A percentile compares a stretch with the other conserved stretches of the same genome.
These are phyloP conservation scores for Ooceraea biroi DNA, from an alignment of 1,140 invertebrate species.

Conservation along the genomic window DNA sequence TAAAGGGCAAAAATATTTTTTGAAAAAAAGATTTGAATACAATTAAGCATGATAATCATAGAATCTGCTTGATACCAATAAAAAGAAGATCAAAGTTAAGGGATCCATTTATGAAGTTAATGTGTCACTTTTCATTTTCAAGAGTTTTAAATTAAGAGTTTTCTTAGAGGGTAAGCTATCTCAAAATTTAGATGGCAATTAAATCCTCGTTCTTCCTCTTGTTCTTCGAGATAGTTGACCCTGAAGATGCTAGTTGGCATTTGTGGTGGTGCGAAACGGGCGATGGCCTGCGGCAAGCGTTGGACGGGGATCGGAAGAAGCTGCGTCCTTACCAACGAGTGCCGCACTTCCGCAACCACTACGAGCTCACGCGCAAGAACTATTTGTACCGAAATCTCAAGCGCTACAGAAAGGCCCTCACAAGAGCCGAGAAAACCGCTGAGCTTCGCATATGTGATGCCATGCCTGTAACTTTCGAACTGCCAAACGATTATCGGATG, in stretches of 20 bases:
- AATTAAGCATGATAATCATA: too few relatives aligned
- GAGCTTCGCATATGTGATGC: conserved; percentile 83
- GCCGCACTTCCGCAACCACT: conserved; percentile 87
- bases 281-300: conserved; percentile 75
- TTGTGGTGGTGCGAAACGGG: conserved; percentile 85
- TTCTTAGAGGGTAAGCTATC: too few relatives aligned
- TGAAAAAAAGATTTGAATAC: too few relatives aligned
- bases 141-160: too few relatives aligned
- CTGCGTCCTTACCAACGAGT: conserved; percentile 78
- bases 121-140: too few relatives aligned
- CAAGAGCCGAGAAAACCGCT: conserved; percentile 74
- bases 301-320: conserved; percentile 74
- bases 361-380: conserved; percentile 89
- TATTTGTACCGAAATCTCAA: conserved; percentile 88
- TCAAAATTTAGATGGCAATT: neutral
- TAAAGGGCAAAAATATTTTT: too few relatives aligned
- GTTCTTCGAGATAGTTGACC: conserved; percentile 66
- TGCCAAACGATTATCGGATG: conserved; percentile 87
- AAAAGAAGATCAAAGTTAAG: too few relatives aligned
- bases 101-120: too few relatives aligned
- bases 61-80: too few relatives aligned
- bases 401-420: conserved; percentile 81
- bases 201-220: neutral
- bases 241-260: conserved; percentile 80
- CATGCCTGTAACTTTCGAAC: conserved; percentile 84